These are phyloP conservation scores for Recurvirostra avosetta DNA, from an alignment of 2,113 vertebrate species.

Conservation along the genomic window DNA sequence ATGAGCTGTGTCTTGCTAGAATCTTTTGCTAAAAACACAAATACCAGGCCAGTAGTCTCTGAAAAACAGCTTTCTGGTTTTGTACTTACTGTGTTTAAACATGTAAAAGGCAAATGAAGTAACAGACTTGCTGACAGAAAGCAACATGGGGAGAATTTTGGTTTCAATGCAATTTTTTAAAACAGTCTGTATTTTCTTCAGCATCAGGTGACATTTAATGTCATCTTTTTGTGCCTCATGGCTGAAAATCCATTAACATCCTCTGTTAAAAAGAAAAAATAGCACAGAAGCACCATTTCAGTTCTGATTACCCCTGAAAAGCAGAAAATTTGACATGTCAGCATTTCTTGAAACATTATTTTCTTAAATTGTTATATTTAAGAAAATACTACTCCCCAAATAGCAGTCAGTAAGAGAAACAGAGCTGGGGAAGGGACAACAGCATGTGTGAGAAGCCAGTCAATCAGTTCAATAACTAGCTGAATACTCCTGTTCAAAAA, in stretches of 20 bases:
- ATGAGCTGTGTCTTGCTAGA: neutral
- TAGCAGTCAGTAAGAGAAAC: neutral
- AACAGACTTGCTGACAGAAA: neutral
- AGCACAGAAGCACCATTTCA: neutral
- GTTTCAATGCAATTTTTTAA: neutral
- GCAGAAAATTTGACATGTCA: neutral
- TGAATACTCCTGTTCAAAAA: neutral
- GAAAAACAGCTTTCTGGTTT: neutral
- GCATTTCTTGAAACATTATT: neutral
- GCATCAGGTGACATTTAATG: neutral
- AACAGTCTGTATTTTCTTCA: conserved; percentile 2
- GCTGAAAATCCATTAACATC: conserved; percentile 14
- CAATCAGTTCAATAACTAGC: neutral
- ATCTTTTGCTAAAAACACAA: neutral
- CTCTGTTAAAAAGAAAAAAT: neutral
- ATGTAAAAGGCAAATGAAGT: neutral
- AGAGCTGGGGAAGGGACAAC: neutral
- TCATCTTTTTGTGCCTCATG: neutral
- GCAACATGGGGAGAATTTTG: neutral
- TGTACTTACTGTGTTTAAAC: neutral
- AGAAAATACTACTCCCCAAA: neutral
- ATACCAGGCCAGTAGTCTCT: neutral
- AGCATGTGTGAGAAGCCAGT: neutral
- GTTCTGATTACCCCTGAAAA: neutral
- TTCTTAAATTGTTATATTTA: conserved; percentile 31